Evolutionary conservation across 1,140 invertebrate species (phyloP), one percentile per base, ranked within the genome.

Genomic region (Colletes latitarsis): DNA sequence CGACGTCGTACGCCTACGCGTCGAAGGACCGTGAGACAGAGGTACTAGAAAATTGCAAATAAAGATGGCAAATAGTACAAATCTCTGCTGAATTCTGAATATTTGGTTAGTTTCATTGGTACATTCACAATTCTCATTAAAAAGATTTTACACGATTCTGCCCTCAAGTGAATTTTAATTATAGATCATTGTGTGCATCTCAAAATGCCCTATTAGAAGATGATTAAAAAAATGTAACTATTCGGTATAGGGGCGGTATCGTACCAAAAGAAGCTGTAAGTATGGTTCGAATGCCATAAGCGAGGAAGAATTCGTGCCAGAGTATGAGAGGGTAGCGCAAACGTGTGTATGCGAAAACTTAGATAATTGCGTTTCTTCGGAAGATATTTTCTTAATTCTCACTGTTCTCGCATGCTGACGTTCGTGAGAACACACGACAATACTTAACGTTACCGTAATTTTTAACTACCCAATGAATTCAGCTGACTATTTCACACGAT

Each of bases 1-100:
- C 46, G 79, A 83, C 77, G 83, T 85, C 83, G 81, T 85, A 88
- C 83, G 83, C 89, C 86, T 82, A 90, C 85, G 81, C 64, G 57
- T 17, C 53, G 53, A 14, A 6, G 52, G 12, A 69, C n/a, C 82
- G 78, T 82, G 73, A 85, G 82, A 84, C 74, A 63, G 57, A 19
- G 4, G 17, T 4, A 77, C 30, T 43, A 60, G 6, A 69, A 60
- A 69, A 77, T 77, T 57, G 1, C 10, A 15, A 39, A n/a, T 10
- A 53, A 64, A 43, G 62, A 64, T 15, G 30, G 4, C 10, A 3
- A 41, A 10, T 4, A 41, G 17, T 55, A 4, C 2, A 30, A 30
- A 30, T 30, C 2, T 30, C 30, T 49, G 10, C 3, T 10, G 9
- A 49, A 49, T 10, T 49, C 3, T 49, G 49, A 49, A 12, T 49